phyloP scores from a whole-genome alignment of 2,113 vertebrate species.

The Corythaeola cristata region DNA sequence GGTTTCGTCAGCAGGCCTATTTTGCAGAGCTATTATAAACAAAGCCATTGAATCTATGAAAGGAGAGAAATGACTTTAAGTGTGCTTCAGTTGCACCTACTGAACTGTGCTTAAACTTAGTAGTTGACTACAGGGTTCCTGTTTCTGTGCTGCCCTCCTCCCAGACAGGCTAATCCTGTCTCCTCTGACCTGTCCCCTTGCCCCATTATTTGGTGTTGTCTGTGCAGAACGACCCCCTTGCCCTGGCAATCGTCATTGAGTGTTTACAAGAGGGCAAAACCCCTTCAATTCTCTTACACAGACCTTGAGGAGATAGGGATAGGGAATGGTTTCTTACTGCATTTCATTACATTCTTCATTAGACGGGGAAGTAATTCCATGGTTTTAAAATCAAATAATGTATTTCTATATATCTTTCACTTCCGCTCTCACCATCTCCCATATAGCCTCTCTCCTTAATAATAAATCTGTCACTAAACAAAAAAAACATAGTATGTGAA shows the following conservation, averaged over 20 bases:
- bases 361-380: neutral
- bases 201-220: neutral
- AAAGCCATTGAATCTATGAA: neutral
- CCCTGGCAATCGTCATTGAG: neutral
- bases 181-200: neutral
- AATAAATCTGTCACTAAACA: conserved; percentile 26
- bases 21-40: neutral
- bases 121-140: neutral
- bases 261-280: neutral
- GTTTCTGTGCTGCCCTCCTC: neutral
- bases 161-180: neutral
- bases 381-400: neutral
- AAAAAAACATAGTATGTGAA: neutral
- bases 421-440: conserved; percentile 9
- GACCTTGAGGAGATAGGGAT: neutral
- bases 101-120: neutral
- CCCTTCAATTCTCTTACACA: neutral
- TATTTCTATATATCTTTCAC: conserved; percentile 32
- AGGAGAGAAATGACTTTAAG: neutral
- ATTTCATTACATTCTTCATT: neutral
- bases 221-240: neutral
- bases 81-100: neutral
- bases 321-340: neutral
- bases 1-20: neutral
- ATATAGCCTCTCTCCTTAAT: neutral